Base-by-base conservation (phyloP, 2,797 vertebrate species). In the Gephyroberyx darwinii region DNA sequence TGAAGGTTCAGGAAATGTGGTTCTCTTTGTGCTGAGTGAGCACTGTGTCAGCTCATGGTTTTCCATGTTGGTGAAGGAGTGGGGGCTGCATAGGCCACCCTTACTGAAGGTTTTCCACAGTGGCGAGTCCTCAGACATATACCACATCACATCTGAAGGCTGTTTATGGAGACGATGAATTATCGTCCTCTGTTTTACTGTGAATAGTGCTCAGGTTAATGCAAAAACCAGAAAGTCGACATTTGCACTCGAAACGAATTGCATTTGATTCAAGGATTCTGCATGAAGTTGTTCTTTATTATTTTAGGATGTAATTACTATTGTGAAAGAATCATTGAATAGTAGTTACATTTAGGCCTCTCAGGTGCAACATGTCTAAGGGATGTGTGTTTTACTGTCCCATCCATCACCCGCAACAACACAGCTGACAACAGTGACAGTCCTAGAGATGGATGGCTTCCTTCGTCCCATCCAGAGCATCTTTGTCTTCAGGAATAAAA, bases 91-190 rank as follows among this genome's bases (percentile, higher is more conserved):
- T 60, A 77, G 84, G 83, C 90, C 85, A 88, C 86, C 83, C 88
- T 92, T 60, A 66, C 84, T 80, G 83, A 88, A 76, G 89, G 71
- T 90, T 92, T 93, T 93, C 92, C 91, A 92, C 89, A 59, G 86
- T 57, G 91, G 90, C 85, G 84, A 90, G 86, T 86, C 85, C 65
- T 88, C 83, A 91, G 87, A 90, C 88, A 20, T 69, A 78, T 67
- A 57, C 48, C 48, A 83, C 82, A 75, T 89, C 86, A 88, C 89
- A 80, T 69, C 78, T 88, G 65, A 26, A 26, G 26, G 26, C 26
- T 92, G 90, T 91, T 93, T 92, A 91, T 80, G 90, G 92, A 92
- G 90, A 87, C 86, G 69, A 74, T 88, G 82, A 89, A 87, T 83
- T 85, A 57, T 30, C 71, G 43, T 83, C 74, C 75, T 67, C 74